Conservation (phyloP, 1,140 invertebrate species). For the Philaenus spumarius region DNA sequence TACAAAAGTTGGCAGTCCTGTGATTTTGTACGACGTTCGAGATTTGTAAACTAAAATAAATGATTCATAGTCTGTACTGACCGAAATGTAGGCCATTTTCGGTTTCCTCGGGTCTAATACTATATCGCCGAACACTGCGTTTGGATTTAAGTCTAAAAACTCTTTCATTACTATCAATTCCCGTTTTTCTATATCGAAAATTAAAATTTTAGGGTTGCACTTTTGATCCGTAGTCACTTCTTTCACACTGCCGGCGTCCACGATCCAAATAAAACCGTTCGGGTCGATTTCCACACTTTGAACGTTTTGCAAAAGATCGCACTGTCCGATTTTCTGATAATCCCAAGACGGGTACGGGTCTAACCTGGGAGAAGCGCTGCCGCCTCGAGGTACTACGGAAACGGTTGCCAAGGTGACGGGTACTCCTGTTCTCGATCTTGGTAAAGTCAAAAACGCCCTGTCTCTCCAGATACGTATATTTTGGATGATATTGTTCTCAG, state of each 20-base stretch:
- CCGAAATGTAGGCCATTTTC: slow-evolving; percentile 55
- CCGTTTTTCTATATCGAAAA: slow-evolving; percentile 53
- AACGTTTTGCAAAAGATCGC: slow-evolving; percentile 57
- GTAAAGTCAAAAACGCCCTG: slow-evolving; percentile 54
- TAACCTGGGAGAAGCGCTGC: slow-evolving; percentile 49
- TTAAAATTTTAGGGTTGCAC: slow-evolving; percentile 57
- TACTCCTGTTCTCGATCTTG: slow-evolving; percentile 55
- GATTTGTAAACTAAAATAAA: slow-evolving; percentile 63
- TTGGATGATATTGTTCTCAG: slow-evolving; percentile 52
- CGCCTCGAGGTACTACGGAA: slow-evolving; percentile 38
- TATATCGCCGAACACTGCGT: slow-evolving; percentile 11
- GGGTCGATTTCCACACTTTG: slow-evolving; percentile 63
- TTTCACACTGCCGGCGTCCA: slow-evolving; percentile 53
- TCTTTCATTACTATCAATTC: neutral
- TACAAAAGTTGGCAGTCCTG: slow-evolving; percentile 46
- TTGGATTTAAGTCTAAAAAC: neutral
- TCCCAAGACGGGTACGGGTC: slow-evolving; percentile 60
- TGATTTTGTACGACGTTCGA: slow-evolving; percentile 49
- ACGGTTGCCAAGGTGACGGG: slow-evolving; percentile 57
- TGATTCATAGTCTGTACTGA: slow-evolving; percentile 52
- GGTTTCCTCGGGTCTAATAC: slow-evolving; percentile 4
- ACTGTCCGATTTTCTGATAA: slow-evolving; percentile 52
- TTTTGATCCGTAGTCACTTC: slow-evolving; percentile 40
- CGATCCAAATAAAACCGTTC: slow-evolving; percentile 59
- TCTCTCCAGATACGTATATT: slow-evolving; percentile 56